Conservation (phyloP, 2,113 vertebrate genomes). For the Lepidothrix coronata region DNA sequence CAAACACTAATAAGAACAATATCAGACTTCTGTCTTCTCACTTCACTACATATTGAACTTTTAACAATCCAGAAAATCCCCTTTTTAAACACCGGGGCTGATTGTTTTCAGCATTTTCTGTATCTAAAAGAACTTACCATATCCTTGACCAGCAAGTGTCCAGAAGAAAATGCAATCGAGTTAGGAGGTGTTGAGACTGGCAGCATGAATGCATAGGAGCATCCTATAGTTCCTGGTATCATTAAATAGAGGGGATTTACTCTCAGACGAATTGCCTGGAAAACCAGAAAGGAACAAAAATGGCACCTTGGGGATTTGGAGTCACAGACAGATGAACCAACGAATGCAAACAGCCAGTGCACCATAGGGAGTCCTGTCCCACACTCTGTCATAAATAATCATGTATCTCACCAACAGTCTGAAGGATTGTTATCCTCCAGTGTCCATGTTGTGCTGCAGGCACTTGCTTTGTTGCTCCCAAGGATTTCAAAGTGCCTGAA, state of each 20-base stretch:
- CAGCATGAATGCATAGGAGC: slow-evolving; percentile 96
- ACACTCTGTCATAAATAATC: background rate
- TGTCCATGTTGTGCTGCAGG: accelerated
- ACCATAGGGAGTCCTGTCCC: background rate
- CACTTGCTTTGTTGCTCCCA: background rate
- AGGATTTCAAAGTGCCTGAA: background rate
- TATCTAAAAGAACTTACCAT: slow-evolving; percentile 80
- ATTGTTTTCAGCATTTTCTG: background rate
- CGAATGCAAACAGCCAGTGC: background rate
- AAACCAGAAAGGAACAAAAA: background rate
- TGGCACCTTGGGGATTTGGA: background rate
- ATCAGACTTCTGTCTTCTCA: background rate
- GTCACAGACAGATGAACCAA: background rate
- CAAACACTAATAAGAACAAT: background rate
- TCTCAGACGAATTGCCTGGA: slow-evolving; percentile 83
- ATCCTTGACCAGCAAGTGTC: slow-evolving; percentile 94
- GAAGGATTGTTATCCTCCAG: background rate
- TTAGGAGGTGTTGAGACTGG: slow-evolving; percentile 96
- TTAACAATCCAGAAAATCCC: background rate
- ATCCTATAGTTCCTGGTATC: slow-evolving; percentile 90
- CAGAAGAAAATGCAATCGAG: slow-evolving; percentile 96
- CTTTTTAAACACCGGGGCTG: background rate
- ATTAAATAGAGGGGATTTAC: slow-evolving; percentile 95
- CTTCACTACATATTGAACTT: background rate
- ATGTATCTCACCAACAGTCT: background rate